Percentiles rank a stretch among this genome's conserved stretches.
phyloP scores from a whole-genome alignment of 2,888 invertebrate genomes.

The Sinotaia quadrata region DNA sequence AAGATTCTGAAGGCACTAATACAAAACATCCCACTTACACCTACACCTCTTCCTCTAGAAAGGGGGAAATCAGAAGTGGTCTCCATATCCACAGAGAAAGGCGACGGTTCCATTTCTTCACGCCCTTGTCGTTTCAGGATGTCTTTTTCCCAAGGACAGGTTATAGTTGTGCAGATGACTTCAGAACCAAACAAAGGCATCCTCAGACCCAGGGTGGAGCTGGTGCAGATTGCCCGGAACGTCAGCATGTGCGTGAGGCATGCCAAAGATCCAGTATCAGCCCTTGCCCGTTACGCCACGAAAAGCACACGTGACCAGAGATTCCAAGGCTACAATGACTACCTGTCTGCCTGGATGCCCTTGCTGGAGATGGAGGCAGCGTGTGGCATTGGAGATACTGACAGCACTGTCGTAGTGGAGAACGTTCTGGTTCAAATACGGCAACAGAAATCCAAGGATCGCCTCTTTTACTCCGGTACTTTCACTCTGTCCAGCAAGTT shows the following conservation, averaged over 20 bases:
- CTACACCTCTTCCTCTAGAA: not conserved
- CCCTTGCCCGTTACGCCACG: conserved; percentile 41
- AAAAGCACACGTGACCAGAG: conserved; percentile 19
- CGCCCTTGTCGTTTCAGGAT: conserved; percentile 25
- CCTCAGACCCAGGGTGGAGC: conserved; percentile 29
- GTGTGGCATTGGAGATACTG: not conserved
- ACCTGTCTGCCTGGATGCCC: conserved; percentile 39
- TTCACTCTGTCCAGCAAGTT: conserved; percentile 3
- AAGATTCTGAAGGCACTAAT: not conserved
- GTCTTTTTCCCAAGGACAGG: conserved; percentile 34
- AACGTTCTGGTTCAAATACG: not conserved
- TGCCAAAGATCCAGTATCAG: conserved; percentile 37
- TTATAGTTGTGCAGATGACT: conserved; percentile 37
- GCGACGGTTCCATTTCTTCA: not conserved
- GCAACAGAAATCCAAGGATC: not conserved
- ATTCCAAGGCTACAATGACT: conserved; percentile 12
- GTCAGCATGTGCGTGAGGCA: conserved; percentile 39
- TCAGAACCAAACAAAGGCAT: conserved; percentile 35
- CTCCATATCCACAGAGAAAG: not conserved
- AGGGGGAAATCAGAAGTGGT: not conserved
- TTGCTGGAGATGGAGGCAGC: conserved; percentile 56
- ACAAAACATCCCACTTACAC: not conserved
- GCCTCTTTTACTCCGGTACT: conserved; percentile 1
- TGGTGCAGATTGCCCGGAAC: conserved; percentile 36
- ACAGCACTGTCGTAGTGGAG: conserved; percentile 1